Conservation (phyloP, 2,888 invertebrate species). For the Odiellus spinosus region DNA sequence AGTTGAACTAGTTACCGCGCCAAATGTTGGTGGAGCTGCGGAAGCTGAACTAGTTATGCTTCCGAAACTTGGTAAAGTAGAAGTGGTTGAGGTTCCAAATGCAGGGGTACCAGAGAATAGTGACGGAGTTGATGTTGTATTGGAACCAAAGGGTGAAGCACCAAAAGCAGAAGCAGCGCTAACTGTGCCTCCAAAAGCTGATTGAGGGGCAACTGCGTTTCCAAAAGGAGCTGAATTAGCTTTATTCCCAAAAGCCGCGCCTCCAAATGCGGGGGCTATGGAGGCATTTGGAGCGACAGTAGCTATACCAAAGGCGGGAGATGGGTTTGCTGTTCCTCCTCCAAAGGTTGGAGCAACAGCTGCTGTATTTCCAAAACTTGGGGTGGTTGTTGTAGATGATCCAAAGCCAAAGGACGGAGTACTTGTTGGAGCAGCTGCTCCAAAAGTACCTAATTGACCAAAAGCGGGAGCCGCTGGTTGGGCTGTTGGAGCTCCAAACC, state of each 20-base stretch:
- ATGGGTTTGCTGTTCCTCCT: too few relatives aligned
- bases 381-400: conserved; percentile 3
- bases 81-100: conserved; percentile 3
- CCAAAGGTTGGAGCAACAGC: conserved; percentile 6
- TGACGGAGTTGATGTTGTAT: not conserved
- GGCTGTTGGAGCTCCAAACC: too few relatives aligned
- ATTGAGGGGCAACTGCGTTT: conserved; percentile 2
- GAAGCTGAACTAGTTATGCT: conserved; percentile 2
- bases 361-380: not conserved
- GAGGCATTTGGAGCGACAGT: too few relatives aligned
- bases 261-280: not conserved
- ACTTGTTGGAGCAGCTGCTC: conserved; percentile 6
- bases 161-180: conserved; percentile 3
- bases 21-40: conserved; percentile 5
- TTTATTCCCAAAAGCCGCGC: conserved; percentile 4
- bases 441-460: conserved; percentile 3
- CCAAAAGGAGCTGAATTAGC: conserved; percentile 6
- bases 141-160: not conserved
- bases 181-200: conserved; percentile 4
- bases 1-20: not conserved
- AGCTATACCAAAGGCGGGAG: too few relatives aligned
- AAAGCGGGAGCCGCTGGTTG: not conserved
- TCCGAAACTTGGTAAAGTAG: conserved; percentile 5
- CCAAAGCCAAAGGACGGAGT: conserved; percentile 6
- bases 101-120: not conserved